Base-by-base conservation (phyloP, 2,888 invertebrate genomes). In the Eupithecia insigniata region DNA sequence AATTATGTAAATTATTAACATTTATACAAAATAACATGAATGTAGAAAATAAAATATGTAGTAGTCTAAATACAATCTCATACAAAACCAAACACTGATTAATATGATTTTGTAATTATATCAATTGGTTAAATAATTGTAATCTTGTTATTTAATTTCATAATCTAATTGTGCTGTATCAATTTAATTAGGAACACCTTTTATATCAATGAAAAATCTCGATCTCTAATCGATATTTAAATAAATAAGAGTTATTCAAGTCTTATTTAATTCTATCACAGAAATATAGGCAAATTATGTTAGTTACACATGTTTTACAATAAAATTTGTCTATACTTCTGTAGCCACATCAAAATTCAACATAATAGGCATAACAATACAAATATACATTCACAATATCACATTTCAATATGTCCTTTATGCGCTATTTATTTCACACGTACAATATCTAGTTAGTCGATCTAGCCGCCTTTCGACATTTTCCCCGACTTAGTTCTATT, bases 401-500 rank as follows among this genome's bases (percentile, higher is more conserved):
- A 75, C 75, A 75, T 70, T 75, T 75, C 67, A 55, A 55, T 72
- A 69, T 66, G 65, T 70, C 55, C 60, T 64, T 61, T 69, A 69
- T 74, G 65, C 71, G 67, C 64, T 74, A 69, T 67, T 74, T 61
- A 70, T 69, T 71, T n/a, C 67, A 69, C 66, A 61, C 61, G 30
- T 66, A 34, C 8, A n/a, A 22, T 60, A 32, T 46, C 43, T 18
- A 58, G 61, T 55, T 36, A 18, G 66, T 69, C 61, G 26, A 75
- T 76, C 72, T 69, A 70, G 58, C 76, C 74, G 79, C 88, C 83
- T 89, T 83, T 92, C 89, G 78, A 90, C 92, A 87, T 90, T 75
- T 91, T 91, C 73, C 90, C 80, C 77, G 82, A 85, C 75, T 72
- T 89, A 91, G 92, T 91, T 89, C 92, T 93, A 76, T 92, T 91